Evolutionary conservation across 2,797 vertebrate genomes (phyloP).

Genomic region (Avahi laniger): DNA sequence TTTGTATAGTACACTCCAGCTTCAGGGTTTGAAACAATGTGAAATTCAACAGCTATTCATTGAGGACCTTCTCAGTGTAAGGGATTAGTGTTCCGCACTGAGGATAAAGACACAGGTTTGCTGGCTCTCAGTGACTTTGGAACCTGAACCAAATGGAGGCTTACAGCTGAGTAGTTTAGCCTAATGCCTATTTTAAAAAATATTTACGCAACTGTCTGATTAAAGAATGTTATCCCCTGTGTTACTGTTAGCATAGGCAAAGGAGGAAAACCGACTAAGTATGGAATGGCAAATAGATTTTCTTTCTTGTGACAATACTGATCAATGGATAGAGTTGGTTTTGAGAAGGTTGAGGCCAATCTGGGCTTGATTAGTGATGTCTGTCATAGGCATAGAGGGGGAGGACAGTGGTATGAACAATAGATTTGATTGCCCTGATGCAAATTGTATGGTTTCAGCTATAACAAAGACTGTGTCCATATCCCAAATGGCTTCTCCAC

Average conservation of each 20-base stretch:
- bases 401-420: not conserved
- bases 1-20: not conserved
- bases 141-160: not conserved
- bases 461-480: not conserved
- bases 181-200: not conserved
- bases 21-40: not conserved
- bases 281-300: not conserved
- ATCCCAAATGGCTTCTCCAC: not conserved
- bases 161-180: not conserved
- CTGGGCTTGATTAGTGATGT: constrained; percentile 49
- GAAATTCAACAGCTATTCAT: not conserved
- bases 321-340: not conserved
- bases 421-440: not conserved
- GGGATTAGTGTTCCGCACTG: not conserved
- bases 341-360: not conserved
- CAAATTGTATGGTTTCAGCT: not conserved
- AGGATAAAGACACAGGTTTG: not conserved
- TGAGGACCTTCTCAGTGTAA: not conserved
- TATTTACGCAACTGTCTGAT: not conserved
- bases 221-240: not conserved
- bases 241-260: not conserved
- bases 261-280: not conserved
- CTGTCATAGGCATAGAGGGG: not conserved
- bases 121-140: not conserved
- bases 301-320: not conserved